phyloP scores from a whole-genome alignment of 2,113 vertebrate genomes.

The Onychostruthus taczanowskii region DNA sequence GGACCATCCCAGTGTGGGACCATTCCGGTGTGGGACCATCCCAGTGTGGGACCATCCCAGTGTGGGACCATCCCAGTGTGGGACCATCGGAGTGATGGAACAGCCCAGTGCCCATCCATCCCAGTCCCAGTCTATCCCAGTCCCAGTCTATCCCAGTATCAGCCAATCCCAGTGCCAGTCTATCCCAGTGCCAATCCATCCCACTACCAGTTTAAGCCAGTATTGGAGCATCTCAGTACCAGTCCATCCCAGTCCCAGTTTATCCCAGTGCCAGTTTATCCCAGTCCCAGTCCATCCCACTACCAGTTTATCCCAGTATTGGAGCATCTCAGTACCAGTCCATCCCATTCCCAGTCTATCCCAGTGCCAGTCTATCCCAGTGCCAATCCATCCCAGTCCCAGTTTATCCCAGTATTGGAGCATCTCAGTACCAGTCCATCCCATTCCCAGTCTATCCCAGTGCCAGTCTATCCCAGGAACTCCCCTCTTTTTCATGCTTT shows the following conservation, averaged over 20 bases:
- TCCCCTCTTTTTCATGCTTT: too few species aligned
- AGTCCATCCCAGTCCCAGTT: background rate
- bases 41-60: accelerated
- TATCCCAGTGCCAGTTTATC: background rate
- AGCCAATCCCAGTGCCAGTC: background rate
- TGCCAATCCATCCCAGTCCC: background rate
- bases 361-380: background rate
- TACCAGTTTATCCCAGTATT: background rate
- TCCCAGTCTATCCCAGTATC: accelerated
- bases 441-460: background rate
- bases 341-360: background rate
- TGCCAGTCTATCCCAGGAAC: background rate
- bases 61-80: accelerated
- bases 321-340: too few species aligned
- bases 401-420: accelerated
- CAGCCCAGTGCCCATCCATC: accelerated
- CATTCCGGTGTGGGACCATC: accelerated
- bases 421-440: background rate
- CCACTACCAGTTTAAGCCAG: accelerated
- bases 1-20: accelerated
- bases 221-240: background rate
- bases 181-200: background rate
- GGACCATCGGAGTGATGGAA: accelerated
- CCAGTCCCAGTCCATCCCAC: accelerated
- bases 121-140: background rate